Evolutionary conservation across 2,113 vertebrate species (phyloP).

Genomic region (Onychostoma macrolepis): DNA sequence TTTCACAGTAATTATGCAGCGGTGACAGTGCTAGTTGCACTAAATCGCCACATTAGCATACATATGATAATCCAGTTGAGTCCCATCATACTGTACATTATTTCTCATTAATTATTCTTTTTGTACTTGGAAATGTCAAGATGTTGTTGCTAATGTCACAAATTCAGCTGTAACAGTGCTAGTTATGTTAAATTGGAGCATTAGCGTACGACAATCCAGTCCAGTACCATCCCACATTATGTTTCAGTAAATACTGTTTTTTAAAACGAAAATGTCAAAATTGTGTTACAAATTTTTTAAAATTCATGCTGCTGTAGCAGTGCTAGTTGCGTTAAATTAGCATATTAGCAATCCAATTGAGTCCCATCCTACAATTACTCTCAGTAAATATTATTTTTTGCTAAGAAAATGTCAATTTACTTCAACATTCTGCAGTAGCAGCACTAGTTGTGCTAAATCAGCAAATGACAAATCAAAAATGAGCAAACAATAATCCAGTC

Average conservation of each 20-base stretch:
- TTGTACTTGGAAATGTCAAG: not conserved
- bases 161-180: not conserved
- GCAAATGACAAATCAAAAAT: not conserved
- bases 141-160: not conserved
- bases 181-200: not conserved
- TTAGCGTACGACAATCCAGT: not conserved
- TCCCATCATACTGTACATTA: not conserved
- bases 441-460: not conserved
- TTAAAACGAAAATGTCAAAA: too few relatives aligned
- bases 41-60: not conserved
- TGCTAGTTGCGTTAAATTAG: not conserved
- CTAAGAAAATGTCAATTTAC: too few relatives aligned
- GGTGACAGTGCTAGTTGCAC: not conserved
- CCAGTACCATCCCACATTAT: too few relatives aligned
- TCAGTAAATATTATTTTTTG: not conserved
- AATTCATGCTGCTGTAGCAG: not conserved
- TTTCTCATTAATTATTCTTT: not conserved
- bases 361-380: not conserved
- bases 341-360: not conserved
- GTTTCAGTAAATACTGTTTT: not conserved
- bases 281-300: too few relatives aligned
- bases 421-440: not conserved
- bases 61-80: too few relatives aligned
- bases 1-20: not conserved
- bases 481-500: not conserved